Evolutionary conservation across 2,888 invertebrate genomes (phyloP), one percentile per base, ranked within the genome.

Genomic region (Selenia dentaria): DNA sequence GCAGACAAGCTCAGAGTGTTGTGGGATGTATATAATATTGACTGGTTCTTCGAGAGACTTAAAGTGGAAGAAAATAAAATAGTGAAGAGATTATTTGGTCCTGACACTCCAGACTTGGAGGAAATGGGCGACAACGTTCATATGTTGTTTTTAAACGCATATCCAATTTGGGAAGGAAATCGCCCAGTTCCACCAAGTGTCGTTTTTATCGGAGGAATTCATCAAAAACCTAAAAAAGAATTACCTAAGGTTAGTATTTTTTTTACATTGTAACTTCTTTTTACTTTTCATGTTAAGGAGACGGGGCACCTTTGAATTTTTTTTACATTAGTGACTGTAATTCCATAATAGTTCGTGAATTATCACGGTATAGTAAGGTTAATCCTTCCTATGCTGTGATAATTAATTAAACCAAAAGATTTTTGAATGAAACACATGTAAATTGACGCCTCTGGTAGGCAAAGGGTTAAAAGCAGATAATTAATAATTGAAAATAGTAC

Each of bases 121-220:
- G 67, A 72, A 25, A 47, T 78, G 1, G 44, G 43, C 13, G 51
- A 64, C 12, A 74, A 67, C 36, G 61, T 83, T 8, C 76, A 79
- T 32, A 64, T 91, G 72, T 36, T 89, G 12, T 78, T 91, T 43
- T 34, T 87, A 1, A 91, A 91, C 51, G 54, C 67, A 0, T 76
- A 88, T 59, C 77, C 83, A 0, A 52, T 81, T 14, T 79, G 77
- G 60, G 72, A 73, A 6, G 60, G 61, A 1, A 72, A 67, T 35
- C 64, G 78, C 6, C 90, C 91, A 1, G 62, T 79, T 3, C 74
- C 86, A 9, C 83, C 87, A 0, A 71, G 71, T 35, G 65, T 85
- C 2, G 48, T 90, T 0, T 74, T 76, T 39, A 72, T 86, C 37
- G 87, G 90, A 39, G 85, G 87, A 1, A 55, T 83, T 18, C 88